Evolutionary conservation across 2,888 invertebrate species (phyloP), one percentile per base, ranked within the genome.

Genomic region (Coenonympha arcania): DNA sequence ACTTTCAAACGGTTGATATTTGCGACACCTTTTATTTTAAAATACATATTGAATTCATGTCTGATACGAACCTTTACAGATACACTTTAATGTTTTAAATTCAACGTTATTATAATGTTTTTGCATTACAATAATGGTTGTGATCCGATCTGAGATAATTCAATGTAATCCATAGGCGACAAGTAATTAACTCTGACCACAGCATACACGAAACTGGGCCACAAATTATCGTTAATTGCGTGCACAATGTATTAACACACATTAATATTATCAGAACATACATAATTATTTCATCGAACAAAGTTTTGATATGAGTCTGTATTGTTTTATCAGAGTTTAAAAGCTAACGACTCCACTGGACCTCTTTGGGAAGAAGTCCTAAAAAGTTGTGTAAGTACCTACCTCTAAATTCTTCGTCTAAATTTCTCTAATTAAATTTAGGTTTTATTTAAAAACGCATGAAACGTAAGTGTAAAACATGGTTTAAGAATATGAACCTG

Each of bases 111-210:
- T 15, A 41, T 41, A 28, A 28, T 41, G 11, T 41, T 18, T 28
- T 41, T 18, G 19, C 39, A 18, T 26, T 18, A 30, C 16, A 31
- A 56, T 50, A 50, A 51, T 36, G 48, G 41, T 31, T 42, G 39
- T 50, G 50, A 58, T 52, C 53, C 45, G 46, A 54, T 57, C 50
- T 56, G 48, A 40, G 55, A 59, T 69, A 64, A 67, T 70, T 68
- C 62, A 61, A 67, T 63, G 64, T 66, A 70, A 74, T 70, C 66
- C 33, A 65, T 64, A 60, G 57, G 57, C 60, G 66, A 65, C 66
- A 69, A 62, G 60, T 62, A 66, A 68, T 64, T 65, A 67, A 61
- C 53, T 55, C 48, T 57, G 60, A 63, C 64, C 65, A 60, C 60
- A 48, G 34, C 48, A 48, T 48, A 54, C 52, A 48, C 48, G 56